These are phyloP conservation scores for Oeneis ivallda DNA, from an alignment of 2,888 invertebrate species.

Conservation along the genomic window DNA sequence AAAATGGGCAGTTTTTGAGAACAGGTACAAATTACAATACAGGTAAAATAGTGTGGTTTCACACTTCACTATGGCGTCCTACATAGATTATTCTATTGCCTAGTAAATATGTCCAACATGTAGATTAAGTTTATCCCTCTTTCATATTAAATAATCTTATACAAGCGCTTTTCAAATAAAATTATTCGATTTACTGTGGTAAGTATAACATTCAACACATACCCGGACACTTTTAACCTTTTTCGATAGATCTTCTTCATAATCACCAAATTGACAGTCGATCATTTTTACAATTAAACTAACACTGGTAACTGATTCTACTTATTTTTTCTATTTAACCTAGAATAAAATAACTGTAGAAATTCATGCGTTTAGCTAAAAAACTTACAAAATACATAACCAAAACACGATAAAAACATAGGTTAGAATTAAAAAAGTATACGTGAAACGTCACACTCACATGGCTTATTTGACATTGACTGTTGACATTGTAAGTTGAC, in stretches of 20 bases:
- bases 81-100: neutral
- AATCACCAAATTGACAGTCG: constrained; percentile 71
- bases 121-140: too few relatives aligned
- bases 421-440: too few relatives aligned
- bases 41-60: too few relatives aligned
- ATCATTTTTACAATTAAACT: constrained; percentile 44
- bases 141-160: neutral
- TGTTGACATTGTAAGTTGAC: too few relatives aligned
- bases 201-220: constrained; percentile 43
- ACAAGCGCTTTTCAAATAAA: neutral
- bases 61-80: too few relatives aligned
- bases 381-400: neutral
- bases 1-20: too few relatives aligned
- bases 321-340: neutral
- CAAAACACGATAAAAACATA: too few relatives aligned
- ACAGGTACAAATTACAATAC: too few relatives aligned
- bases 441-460: neutral
- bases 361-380: neutral
- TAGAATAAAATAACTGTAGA: neutral
- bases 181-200: neutral
- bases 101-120: neutral
- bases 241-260: constrained; percentile 62
- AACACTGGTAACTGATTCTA: too few relatives aligned
- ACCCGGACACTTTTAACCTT: constrained; percentile 72
- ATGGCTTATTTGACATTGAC: too few relatives aligned